A percentile compares a stretch with the other conserved stretches of the same genome.
phyloP scores from a whole-genome alignment of 2,113 vertebrate genomes.

The Parus major region DNA sequence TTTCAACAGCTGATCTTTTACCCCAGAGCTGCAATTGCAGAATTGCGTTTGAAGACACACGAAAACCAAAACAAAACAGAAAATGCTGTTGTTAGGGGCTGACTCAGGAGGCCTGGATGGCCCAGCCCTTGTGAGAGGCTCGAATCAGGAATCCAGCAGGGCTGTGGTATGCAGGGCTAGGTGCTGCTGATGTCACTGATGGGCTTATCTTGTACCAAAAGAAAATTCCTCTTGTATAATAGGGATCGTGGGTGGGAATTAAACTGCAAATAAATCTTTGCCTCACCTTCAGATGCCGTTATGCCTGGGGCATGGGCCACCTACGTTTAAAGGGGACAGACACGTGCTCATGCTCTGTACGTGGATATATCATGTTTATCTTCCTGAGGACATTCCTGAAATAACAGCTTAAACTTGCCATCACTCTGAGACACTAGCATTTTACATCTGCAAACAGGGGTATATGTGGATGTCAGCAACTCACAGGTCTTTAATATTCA shows the following conservation, averaged over 20 bases:
- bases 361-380: neutral
- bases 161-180: conserved; percentile 20
- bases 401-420: neutral
- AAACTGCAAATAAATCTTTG: conserved; percentile 20
- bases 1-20: conserved; percentile 25
- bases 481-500: neutral
- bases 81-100: conserved; percentile 58
- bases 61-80: conserved; percentile 46
- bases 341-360: rapidly evolving
- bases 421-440: neutral
- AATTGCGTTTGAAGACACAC: neutral
- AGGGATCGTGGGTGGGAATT: conserved; percentile 36
- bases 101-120: conserved; percentile 35
- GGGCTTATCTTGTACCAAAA: conserved; percentile 35
- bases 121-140: conserved; percentile 20
- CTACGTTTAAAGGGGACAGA: neutral
- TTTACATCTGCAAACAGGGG: neutral
- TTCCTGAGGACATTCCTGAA: neutral
- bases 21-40: conserved; percentile 9
- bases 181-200: conserved; percentile 47
- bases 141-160: conserved; percentile 34
- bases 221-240: conserved; percentile 1
- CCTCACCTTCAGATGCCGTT: neutral
- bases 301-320: neutral
- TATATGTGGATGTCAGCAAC: neutral